Conservation (phyloP, 2,797 vertebrate species). For the Enteromius fasciolatus region DNA sequence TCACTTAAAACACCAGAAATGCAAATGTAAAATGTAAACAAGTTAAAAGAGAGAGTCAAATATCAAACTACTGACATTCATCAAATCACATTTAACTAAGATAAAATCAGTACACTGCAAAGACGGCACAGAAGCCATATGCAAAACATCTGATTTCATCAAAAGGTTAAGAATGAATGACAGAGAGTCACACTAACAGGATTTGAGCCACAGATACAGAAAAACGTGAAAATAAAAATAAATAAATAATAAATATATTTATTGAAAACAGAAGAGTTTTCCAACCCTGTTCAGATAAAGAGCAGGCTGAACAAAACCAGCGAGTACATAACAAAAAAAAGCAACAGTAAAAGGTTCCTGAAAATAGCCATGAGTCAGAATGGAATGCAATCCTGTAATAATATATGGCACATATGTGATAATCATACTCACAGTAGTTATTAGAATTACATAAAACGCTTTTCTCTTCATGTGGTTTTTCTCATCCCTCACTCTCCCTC, state of each 20-base stretch:
- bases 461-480: background rate
- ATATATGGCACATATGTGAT: background rate
- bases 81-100: no score
- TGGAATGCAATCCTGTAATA: background rate
- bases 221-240: no score
- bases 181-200: background rate
- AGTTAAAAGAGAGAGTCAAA: no score
- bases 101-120: no score
- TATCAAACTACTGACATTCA: no score
- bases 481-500: background rate
- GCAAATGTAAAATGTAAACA: background rate
- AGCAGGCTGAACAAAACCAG: constrained; percentile 13
- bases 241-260: no score
- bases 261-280: background rate
- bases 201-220: background rate
- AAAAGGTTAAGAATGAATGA: background rate
- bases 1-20: background rate
- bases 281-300: background rate
- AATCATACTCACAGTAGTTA: background rate
- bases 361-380: background rate
- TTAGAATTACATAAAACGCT: background rate
- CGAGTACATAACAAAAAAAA: background rate
- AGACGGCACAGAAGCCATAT: no score
- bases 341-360: background rate
- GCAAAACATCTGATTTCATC: no score